Evolutionary conservation across 2,797 vertebrate species (phyloP).

Genomic region (Acanthurus lineatus): DNA sequence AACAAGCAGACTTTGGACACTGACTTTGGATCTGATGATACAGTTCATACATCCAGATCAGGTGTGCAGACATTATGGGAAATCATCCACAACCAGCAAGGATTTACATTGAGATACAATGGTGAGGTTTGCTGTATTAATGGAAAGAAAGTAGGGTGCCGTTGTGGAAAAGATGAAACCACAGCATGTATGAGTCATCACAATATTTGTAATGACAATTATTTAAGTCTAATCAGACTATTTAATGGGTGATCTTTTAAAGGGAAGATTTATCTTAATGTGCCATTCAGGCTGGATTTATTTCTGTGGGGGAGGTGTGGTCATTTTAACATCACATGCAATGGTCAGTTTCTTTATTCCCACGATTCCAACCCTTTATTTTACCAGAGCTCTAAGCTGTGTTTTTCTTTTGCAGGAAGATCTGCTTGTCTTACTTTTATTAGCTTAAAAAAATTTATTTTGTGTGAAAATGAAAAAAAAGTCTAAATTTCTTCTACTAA

Average conservation of each 20-base stretch:
- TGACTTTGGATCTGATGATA: conserved; percentile 22
- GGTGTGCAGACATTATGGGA: neutral
- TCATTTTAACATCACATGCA: neutral
- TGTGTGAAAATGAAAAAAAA: neutral
- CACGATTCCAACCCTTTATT: neutral
- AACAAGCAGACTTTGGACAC: conserved; percentile 57
- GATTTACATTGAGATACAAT: neutral
- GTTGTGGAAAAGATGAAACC: neutral
- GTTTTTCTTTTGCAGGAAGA: neutral
- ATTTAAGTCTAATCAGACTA: neutral
- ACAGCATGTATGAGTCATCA: no score
- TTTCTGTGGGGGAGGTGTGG: neutral
- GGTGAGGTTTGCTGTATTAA: neutral
- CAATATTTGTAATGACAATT: neutral
- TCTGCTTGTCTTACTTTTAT: neutral
- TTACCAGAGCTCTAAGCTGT: neutral
- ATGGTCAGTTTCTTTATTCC: neutral
- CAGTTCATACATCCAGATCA: conserved; percentile 6
- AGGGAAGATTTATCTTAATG: neutral
- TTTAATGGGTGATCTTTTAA: neutral
- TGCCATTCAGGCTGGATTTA: neutral
- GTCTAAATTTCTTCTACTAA: neutral
- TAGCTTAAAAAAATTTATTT: neutral
- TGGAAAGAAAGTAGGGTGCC: neutral
- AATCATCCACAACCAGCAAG: neutral